Percentiles rank a stretch among this genome's conserved stretches.
These are phyloP conservation scores for Bettongia penicillata DNA, from an alignment of 2,113 vertebrate species.

Conservation along the genomic window DNA sequence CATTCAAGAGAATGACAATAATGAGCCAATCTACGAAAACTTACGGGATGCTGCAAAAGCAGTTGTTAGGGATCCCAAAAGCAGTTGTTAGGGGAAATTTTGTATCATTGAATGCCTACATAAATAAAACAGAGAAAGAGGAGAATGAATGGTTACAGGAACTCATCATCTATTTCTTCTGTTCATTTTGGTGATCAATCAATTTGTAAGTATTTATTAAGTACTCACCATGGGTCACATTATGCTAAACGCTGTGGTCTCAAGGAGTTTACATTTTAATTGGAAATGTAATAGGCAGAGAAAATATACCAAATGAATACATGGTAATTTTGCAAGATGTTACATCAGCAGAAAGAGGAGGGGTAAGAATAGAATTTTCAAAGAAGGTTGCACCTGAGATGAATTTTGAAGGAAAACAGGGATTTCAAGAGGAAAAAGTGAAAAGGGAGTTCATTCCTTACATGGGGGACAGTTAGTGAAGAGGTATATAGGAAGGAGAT, in stretches of 20 bases:
- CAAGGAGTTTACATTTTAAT: not conserved
- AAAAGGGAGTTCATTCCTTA: not conserved
- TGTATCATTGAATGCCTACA: no score
- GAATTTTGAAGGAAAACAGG: not conserved
- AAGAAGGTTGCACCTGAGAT: not conserved
- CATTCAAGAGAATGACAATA: no score
- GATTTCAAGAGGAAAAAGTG: not conserved
- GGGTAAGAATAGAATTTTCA: not conserved
- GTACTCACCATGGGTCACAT: not conserved
- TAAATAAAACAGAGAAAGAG: no score
- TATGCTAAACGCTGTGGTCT: not conserved
- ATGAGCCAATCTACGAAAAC: no score
- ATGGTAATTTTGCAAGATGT: not conserved
- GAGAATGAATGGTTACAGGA: not conserved
- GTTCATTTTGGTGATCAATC: no score
- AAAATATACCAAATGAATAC: not conserved
- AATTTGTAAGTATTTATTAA: no score
- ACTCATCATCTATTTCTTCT: not conserved
- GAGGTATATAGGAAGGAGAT: no score
- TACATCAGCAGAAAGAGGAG: no score
- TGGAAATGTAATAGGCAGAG: not conserved
- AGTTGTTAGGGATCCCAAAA: no score
- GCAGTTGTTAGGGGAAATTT: no score
- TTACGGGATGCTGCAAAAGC: no score
- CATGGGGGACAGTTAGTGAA: not conserved